These are phyloP conservation scores for Marmota flaviventris DNA, from an alignment of 2,113 vertebrate species.

Conservation along the genomic window DNA sequence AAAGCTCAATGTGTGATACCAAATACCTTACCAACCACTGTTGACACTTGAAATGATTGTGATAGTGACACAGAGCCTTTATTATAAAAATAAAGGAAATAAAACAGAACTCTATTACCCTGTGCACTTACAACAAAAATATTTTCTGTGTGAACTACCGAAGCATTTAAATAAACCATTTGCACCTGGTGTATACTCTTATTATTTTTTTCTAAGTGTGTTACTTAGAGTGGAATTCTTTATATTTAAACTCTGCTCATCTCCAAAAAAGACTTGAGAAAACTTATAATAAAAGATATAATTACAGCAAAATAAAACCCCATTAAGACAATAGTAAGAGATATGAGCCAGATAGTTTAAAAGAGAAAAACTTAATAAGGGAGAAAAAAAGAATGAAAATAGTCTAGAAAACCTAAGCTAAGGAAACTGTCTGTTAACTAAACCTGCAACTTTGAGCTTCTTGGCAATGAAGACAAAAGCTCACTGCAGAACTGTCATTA, in stretches of 20 bases:
- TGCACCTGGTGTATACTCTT: neutral
- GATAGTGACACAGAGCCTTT: neutral
- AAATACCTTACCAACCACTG: neutral
- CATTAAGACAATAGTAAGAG: constrained; percentile 27
- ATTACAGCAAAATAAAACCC: constrained; percentile 32
- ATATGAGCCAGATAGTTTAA: neutral
- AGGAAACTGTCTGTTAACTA: neutral
- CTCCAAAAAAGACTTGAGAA: constrained; percentile 20
- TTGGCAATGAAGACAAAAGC: neutral
- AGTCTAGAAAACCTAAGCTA: neutral
- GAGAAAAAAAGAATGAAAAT: neutral
- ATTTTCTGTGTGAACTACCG: neutral
- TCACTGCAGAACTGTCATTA: neutral
- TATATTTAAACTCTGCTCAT: neutral
- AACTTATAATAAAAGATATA: neutral
- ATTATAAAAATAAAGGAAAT: constrained; percentile 24
- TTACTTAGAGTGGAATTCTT: neutral
- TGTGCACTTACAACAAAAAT: neutral
- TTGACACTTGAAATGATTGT: neutral
- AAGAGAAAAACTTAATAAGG: neutral
- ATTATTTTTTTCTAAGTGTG: neutral
- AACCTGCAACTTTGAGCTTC: neutral
- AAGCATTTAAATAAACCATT: constrained; percentile 30
- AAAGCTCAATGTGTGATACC: neutral
- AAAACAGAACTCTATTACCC: neutral